Evolutionary conservation across 2,113 vertebrate genomes (phyloP), one percentile per base, ranked within the genome.

Genomic region (Gracilinanus agilis): DNA sequence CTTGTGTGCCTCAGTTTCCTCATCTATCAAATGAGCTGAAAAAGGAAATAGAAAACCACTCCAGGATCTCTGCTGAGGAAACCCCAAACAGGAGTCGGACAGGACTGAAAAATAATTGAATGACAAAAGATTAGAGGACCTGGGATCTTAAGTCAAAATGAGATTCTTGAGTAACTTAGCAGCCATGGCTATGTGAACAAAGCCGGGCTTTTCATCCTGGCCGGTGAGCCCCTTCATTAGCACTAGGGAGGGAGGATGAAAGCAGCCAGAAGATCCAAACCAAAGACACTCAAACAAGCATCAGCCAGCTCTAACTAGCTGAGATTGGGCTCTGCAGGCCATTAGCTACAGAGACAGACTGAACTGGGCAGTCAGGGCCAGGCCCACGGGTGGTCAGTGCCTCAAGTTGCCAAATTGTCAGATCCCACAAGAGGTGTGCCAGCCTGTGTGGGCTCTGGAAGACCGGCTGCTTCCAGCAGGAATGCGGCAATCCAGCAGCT

Each of bases 401-500:
- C 44, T 96, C 90, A 8, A 90, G 3, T 95, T 92, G 93, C 49
- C 16, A 95, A 83, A 40, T 40, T 83, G 67, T 83, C 67, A 40
- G 34, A 75, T n/a, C 34, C 6, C n/a, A 34, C n/a, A 23, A 83
- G 34, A 21, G 19, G 34, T 8, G n/a, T 40, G 5, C 5, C 67
- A 83, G n/a, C 6, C 13, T 2, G n/a, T 40, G 67, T 75, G 29
- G 61, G 61, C 5, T 75, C 61, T 6, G 34, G 29, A 75, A 75
- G 61, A 12, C 67, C n/a, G 34, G 67, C 67, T 21, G 34, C n/a
- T 83, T 34, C n/a, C 67, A 83, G n/a, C n/a, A 83, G 67, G 67
- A 40, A 21, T 23, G 19, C 13, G 1, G 34, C 34, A 75, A 75
- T 19, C 34, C 61, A 75, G 13, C 16, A 75, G 61, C 34, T 83